Base-by-base conservation (phyloP, 2,113 vertebrate species). In the Thamnaconus septentrionalis region DNA sequence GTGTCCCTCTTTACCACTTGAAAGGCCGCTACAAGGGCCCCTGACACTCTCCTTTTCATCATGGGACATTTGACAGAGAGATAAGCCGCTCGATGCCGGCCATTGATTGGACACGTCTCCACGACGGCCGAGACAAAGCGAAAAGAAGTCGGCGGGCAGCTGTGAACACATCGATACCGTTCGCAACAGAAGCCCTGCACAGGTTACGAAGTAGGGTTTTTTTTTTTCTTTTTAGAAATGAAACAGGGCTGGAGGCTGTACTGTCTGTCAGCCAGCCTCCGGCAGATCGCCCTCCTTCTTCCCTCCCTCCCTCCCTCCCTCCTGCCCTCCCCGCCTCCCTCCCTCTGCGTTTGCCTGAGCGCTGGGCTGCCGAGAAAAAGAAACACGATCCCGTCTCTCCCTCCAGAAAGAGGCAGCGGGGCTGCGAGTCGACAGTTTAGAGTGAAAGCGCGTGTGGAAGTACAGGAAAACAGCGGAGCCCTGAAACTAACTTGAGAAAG, bases 381-480 rank as follows among this genome's bases (percentile, higher is more conserved):
- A 90, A 92, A 92, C 81, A 59, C 45, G 89, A 92, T 80, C 88
- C 77, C 4, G 53, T 46, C 66, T 74, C 84, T 78, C 68, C 62
- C 76, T 84, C 42, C 64, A 80, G 80, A 86, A 85, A 87, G 81
- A 80, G 88, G 87, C 88, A 85, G 88, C 87, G 85, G 84, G 78
- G 71, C 81, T 68, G 69, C 64, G 77, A 85, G 77, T 68, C 71
- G 69, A 31, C 86, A 89, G 83, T 90, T 31, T 87, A 86, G 75
- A 86, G 81, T 85, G 85, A 82, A 89, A 89, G 87, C 78, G 82
- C 85, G 81, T 56, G 76, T 80, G 86, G 81, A 87, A 70, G 80
- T 79, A 82, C 83, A 51, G 58, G 79, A 73, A 68, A 77, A 79
- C 71, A 66, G 82, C 61, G 71, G 87, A 81, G 80, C 69, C 82